Base-by-base conservation (phyloP, 2,113 vertebrate genomes). In the Podiceps cristatus region DNA sequence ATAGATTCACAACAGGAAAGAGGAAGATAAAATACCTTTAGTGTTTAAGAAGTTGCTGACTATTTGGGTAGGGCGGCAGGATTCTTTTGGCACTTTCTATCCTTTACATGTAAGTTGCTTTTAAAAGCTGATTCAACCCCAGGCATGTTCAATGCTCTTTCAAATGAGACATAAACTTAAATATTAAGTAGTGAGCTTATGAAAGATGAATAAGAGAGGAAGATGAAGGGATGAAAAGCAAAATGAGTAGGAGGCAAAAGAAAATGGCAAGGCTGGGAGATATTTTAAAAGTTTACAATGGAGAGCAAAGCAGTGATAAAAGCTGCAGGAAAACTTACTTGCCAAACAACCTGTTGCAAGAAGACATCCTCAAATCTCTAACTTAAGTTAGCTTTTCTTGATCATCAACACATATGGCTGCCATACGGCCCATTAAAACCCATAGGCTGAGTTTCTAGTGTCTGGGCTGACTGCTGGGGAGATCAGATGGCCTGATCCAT, bases 51-150 rank as follows among this genome's bases (percentile, higher is more conserved):
- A 86, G 27, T 15, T 72, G 23, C 40, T 58, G 58, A n/a, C 19
- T 87, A 19, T 52, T 90, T 82, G n/a, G 6, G 22, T 55, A 66
- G 29, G 8, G 25, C 2, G 1, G 14, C 0, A 0, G 16, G 24
- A 94, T 63, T 93, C 18, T 88, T 92, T 50, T 35, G 50, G 12
- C 2, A 8, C 12, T 74, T 93, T 62, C 27, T n/a, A 15, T 63
- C 24, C 13, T 37, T 11, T 69, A 37, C 7, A 22, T 33, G 18
- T 22, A 92, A 95, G 44, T 44, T 53, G 27, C 33, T 29, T 62
- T 91, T 88, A 59, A 73, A 82, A 58, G 18, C 18, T 80, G 29
- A 71, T 80, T 80, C 28, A 55, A 27, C 17, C 4, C 13, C 22
- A 74, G 35, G 15, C 74, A 64, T n/a, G 11, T 72, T 84, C 52